Evolutionary conservation across 1,140 invertebrate species (phyloP).

Genomic region (Anoplophora glabripennis): DNA sequence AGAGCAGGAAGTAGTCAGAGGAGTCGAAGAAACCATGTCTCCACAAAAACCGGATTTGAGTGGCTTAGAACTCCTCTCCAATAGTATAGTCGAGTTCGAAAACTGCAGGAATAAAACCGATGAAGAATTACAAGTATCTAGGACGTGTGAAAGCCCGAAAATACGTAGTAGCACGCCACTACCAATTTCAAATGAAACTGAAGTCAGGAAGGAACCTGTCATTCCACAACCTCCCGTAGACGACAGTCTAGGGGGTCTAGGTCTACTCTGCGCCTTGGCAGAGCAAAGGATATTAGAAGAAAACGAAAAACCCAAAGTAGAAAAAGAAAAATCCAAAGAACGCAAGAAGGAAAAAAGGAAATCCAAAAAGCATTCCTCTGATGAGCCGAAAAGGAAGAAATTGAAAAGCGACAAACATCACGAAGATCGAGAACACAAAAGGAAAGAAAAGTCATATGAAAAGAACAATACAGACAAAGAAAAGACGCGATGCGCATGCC

Average conservation of each 20-base stretch:
- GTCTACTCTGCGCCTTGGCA: conserved; percentile 78
- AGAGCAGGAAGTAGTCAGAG: conserved; percentile 5
- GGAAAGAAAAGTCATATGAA: conserved; percentile 17
- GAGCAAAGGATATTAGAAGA: conserved; percentile 81
- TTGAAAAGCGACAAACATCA: conserved; percentile 33
- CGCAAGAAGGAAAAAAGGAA: conserved; percentile 37
- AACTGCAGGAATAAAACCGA: conserved; percentile 40
- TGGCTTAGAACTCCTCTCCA: conserved; percentile 76
- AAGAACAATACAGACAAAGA: conserved; percentile 21
- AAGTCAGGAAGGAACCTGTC: conserved; percentile 34
- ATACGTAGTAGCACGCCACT: too few relatives aligned
- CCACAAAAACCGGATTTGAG: conserved; percentile 60
- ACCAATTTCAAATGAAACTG: conserved; percentile 18
- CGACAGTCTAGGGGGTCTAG: conserved; percentile 67
- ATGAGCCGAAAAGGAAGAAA: conserved; percentile 38
- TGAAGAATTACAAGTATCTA: conserved; percentile 19
- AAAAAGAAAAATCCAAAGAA: conserved; percentile 24
- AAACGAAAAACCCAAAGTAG: conserved; percentile 49
- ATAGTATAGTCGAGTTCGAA: conserved; percentile 75
- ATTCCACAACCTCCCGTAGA: conserved; percentile 39
- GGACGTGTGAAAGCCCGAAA: too few relatives aligned
- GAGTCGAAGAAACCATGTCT: conserved; percentile 1
- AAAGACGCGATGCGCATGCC: conserved; percentile 23
- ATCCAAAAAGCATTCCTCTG: conserved; percentile 36
- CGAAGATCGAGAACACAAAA: conserved; percentile 28